Evolutionary conservation across 2,113 vertebrate species (phyloP), one percentile per base, ranked within the genome.

Genomic region (Saguinus imperator): DNA sequence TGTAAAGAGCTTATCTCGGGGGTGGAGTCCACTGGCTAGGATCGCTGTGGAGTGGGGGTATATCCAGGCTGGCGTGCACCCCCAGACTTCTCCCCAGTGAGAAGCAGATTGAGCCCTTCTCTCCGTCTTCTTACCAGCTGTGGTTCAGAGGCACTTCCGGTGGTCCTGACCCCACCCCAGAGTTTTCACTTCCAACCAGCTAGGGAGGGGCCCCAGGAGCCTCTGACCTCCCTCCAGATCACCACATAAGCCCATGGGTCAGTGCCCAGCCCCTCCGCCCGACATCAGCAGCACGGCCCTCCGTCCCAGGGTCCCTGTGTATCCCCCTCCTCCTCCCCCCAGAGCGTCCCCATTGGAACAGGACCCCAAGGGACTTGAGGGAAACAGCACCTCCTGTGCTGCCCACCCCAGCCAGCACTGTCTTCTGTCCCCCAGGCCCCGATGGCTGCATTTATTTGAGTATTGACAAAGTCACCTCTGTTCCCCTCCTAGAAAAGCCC

Each of bases 91-190:
- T 80, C 77, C 61, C 61, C 27, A 29, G 5, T 12, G 27, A 1
- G 17, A 61, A 6, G 35, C 55, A 48, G 58, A 0, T 1, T 3
- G 11, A 68, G 3, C 1, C 10, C 14, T 10, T 55, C 43, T 14
- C 27, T 52, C 25, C 3, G 0, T 5, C 29, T 29, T 79, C 50
- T 35, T 35, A 13, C 17, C 14, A 12, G 50, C 55, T 21, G 5
- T 0, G 5, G 27, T 29, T 52, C 76, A 17, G 16, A 48, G 66
- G 35, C 66, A 48, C 18, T 20, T 35, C 20, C 10, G 3, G 29
- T 2, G 5, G 6, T n/a, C 27, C 27, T 1, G 12, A 11, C 2
- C 18, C 29, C 45, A 50, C 8, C 5, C 11, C 0, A 0, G 2
- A 17, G 52, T 21, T 7, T 64, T 40, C 68, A 25, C 32, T 68